Evolutionary conservation across 2,113 vertebrate genomes (phyloP).

Genomic region (Myxocyprinus asiaticus): DNA sequence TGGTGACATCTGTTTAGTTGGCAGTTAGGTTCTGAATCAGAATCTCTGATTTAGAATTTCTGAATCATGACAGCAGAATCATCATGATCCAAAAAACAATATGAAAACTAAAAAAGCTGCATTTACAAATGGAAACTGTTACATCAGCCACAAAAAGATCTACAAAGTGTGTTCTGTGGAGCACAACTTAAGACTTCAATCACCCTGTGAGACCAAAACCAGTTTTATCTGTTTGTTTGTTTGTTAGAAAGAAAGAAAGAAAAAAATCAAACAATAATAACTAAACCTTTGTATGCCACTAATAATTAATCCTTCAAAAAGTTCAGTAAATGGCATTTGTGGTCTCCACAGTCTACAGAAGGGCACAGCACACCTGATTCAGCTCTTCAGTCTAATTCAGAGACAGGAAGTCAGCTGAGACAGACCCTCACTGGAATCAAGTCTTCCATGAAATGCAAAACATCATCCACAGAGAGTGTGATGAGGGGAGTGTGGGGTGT

Average conservation of each 20-base stretch:
- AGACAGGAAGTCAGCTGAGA: conserved; percentile 24
- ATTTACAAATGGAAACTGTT: conserved; percentile 11
- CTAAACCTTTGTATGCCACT: conserved; percentile 2
- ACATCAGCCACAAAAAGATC: conserved; percentile 5
- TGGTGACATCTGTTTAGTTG: not conserved
- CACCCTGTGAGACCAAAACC: not conserved
- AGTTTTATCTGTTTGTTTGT: too few species aligned
- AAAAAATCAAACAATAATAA: conserved; percentile 10
- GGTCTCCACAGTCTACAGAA: conserved; percentile 1
- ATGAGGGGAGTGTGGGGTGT: conserved; percentile 21
- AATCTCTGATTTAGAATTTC: not conserved
- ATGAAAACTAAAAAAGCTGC: not conserved
- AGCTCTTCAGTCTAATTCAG: conserved; percentile 10
- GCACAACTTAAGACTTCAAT: conserved; percentile 1
- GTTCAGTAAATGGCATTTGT: conserved; percentile 9
- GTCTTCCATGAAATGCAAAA: conserved; percentile 17
- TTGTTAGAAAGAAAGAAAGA: too few species aligned
- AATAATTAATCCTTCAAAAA: not conserved
- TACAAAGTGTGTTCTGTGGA: not conserved
- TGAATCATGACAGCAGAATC: not conserved
- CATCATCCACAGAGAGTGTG: conserved; percentile 13
- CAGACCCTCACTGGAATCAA: conserved; percentile 27
- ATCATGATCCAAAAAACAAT: not conserved
- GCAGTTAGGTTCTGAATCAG: not conserved
- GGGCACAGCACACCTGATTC: conserved; percentile 23